Base-by-base conservation (phyloP, 2,797 vertebrate genomes). In the Sebastes taczanowskii region DNA sequence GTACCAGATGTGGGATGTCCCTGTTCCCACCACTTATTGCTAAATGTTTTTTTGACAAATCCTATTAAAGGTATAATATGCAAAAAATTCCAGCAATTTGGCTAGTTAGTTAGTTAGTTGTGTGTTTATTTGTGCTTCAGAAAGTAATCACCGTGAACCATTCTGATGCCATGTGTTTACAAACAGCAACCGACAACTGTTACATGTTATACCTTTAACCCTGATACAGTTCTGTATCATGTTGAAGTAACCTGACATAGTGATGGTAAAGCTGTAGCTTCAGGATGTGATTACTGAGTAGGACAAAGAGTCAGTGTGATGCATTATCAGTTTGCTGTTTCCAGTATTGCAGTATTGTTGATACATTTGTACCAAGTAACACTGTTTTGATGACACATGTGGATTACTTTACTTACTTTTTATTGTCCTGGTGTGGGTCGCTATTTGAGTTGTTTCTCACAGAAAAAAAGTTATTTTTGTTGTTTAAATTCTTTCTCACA, bases 1-100 rank as follows among this genome's bases (percentile, higher is more conserved):
- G 95, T 73, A 58, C 60, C 75, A 64, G 74, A 70, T 64, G 42
- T 71, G 49, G 59, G 70, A 73, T n/a, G 7, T 78, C 8, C 6
- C 25, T 49, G 9, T 29, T 67, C 32, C 42, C 38, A 32, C 16
- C 32, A 67, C 53, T 52, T n/a, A 61, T 52, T 46, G n/a, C 7
- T n/a, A 1, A 55, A 42, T 30, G 2, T n/a, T 27, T 61, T 32
- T 25, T 35, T 8, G 42, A 46, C 42, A 46, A 23, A 14, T 73
- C 5, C 2, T 49, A 67, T 64, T 42, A 25, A 46, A 18, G 42
- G 42, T 46, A 46, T 46, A 46, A 46, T 46, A 0, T 46, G 42
- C 6, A 18, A 46, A 46, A 0, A 42, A 42, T 42, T 46, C 42
- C 42, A 18, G 42, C 42, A 46, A 46, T 16, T 46, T 46, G 42